Evolutionary conservation across 35 echinoderm and acorn worm species (phyloP).

Genomic region (Ophiothrix spiculata): DNA sequence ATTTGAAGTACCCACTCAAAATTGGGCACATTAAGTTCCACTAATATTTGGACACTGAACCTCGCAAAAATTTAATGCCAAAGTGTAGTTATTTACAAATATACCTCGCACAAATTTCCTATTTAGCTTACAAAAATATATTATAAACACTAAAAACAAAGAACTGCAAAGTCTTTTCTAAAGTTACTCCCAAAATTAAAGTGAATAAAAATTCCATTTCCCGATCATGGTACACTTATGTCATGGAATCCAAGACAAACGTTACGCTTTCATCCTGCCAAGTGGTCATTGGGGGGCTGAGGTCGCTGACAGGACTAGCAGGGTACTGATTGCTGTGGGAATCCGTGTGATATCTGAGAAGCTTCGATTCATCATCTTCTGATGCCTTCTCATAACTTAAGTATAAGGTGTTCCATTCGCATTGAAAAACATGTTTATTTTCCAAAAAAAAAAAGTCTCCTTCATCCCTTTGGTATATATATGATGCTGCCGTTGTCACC

Average conservation of each 20-base stretch:
- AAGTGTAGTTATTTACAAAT: too few species aligned
- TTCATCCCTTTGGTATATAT: not conserved
- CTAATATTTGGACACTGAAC: too few species aligned
- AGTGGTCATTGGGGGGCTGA: not conserved
- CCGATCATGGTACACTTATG: too few species aligned
- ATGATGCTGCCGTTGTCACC: not conserved
- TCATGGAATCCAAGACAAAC: not conserved
- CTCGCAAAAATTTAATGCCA: too few species aligned
- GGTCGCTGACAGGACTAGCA: not conserved
- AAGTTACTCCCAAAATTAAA: too few species aligned
- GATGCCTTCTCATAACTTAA: not conserved
- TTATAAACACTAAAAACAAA: too few species aligned
- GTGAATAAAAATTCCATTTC: too few species aligned
- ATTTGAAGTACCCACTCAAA: too few species aligned
- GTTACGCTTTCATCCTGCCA: not conserved
- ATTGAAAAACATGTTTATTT: not conserved
- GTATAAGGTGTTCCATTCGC: not conserved
- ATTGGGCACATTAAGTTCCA: too few species aligned
- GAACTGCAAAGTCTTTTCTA: too few species aligned
- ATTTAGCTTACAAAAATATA: too few species aligned
- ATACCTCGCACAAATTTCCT: too few species aligned
- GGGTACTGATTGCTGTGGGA: not conserved
- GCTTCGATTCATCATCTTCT: not conserved
- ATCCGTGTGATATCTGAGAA: not conserved
- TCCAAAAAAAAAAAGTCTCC: not conserved